A percentile compares a stretch with the other conserved stretches of the same genome.
Evolutionary conservation across 2,797 vertebrate genomes (phyloP).

Genomic region (Octomys mimax): DNA sequence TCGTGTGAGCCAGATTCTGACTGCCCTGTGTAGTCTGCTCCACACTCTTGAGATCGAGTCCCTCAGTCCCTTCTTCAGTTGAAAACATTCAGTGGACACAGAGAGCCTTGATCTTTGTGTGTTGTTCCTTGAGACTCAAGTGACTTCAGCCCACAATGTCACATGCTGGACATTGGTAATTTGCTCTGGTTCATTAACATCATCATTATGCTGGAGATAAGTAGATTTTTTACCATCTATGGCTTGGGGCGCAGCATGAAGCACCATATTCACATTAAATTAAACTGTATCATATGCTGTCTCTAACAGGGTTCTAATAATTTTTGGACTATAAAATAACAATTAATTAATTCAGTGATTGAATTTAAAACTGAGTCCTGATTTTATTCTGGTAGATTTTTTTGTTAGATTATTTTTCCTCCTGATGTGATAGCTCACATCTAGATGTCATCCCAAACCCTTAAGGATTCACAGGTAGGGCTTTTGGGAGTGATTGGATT

Average conservation of each 20-base stretch:
- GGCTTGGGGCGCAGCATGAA: neutral
- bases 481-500: no score
- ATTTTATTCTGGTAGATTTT: neutral
- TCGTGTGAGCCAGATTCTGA: neutral
- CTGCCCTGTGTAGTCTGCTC: neutral
- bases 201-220: neutral
- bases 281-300: neutral
- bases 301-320: neutral
- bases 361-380: conserved; percentile 5
- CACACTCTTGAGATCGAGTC: neutral
- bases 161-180: neutral
- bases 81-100: neutral
- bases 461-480: no score
- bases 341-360: neutral
- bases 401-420: conserved; percentile 1
- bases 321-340: conserved; percentile 35
- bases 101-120: neutral
- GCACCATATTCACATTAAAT: neutral
- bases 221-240: neutral
- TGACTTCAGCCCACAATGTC: neutral
- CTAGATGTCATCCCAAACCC: no score
- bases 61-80: rapidly evolving
- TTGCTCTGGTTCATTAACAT: neutral
- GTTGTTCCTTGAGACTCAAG: neutral
- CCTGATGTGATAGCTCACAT: neutral